Conservation (phyloP, 2,888 invertebrate genomes). For the Eupeodes latifasciatus region DNA sequence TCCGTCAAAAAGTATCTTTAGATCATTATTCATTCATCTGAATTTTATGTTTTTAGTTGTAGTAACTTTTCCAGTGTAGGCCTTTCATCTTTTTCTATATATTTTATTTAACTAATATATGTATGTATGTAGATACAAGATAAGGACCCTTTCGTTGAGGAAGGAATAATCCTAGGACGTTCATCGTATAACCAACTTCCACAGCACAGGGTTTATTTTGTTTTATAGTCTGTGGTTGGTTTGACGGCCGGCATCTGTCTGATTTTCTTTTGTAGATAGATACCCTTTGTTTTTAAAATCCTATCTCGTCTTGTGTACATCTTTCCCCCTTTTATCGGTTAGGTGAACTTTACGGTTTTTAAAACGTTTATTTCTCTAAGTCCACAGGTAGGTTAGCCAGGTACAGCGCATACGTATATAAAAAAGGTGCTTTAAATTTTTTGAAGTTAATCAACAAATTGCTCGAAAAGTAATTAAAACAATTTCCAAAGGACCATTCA, state of each 20-base stretch:
- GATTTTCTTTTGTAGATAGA: conserved; percentile 17
- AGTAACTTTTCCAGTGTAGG: conserved; percentile 23
- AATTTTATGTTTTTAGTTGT: conserved; percentile 31
- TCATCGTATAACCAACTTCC: too few relatives aligned
- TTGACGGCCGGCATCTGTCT: conserved; percentile 47
- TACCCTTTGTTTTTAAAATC: conserved; percentile 21
- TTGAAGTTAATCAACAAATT: conserved; percentile 59
- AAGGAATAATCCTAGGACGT: background rate
- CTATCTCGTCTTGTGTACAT: background rate
- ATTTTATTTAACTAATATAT: background rate
- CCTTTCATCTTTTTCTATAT: conserved; percentile 49
- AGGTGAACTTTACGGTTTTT: conserved; percentile 56
- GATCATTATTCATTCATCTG: conserved; percentile 72
- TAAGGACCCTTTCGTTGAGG: conserved; percentile 5
- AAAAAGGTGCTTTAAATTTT: conserved; percentile 21
- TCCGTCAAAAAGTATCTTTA: conserved; percentile 44
- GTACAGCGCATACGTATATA: too few relatives aligned
- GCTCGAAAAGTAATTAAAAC: conserved; percentile 60
- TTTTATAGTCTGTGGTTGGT: conserved; percentile 56
- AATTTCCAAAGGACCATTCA: conserved; percentile 24
- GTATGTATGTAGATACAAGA: background rate
- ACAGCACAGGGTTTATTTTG: conserved; percentile 27
- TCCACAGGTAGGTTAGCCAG: too few relatives aligned
- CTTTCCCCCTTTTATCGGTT: background rate
- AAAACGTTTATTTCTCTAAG: conserved; percentile 4